Evolutionary conservation across 2,888 invertebrate species (phyloP), one percentile per base, ranked within the genome.

Genomic region (Apamea anceps): DNA sequence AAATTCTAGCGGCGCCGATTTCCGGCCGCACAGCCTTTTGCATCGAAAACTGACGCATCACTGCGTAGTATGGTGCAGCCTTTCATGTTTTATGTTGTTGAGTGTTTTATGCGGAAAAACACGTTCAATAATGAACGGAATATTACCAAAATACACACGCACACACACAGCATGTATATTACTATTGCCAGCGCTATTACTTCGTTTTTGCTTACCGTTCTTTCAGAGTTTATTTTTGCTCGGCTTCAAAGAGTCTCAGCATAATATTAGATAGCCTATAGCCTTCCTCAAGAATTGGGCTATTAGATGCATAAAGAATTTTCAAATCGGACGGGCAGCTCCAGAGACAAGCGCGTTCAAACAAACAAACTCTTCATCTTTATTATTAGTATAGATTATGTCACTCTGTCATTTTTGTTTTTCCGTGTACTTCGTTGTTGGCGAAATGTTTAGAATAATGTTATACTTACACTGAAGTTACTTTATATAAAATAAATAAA

Each of bases 1-100:
- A 94, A 93, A 94, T 93, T 93, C 91, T 89, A 89, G 90, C 86
- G 91, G 89, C 90, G 87, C 90, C 90, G 88, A 88, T 90, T 92
- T 90, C 89, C 89, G 90, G 79, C 84, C 85, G 85, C 88, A 88
- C 90, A 91, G 90, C 90, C 90, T 92, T 94, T 93, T 92, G 90
- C 93, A 90, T 88, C 85, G 86, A 89, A 90, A 91, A 91, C 88
- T 89, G 89, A 90, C 88, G 90, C 91, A 89, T 92, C 91, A 89
- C 91, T 91, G 89, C 88, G 77, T 88, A 87, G 88, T 88, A 82
- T 88, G 86, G 88, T 88, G 85, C 85, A 82, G 84, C 32, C 62
- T 77, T 84, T 74, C 67, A 84, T 86, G 82, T 87, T 86, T 85
- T 85, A 84, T 82, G 68, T 42, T 37, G 70, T 81, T 45, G 75